phyloP scores from a whole-genome alignment of 2,797 vertebrate genomes.

The Helostoma temminkii region DNA sequence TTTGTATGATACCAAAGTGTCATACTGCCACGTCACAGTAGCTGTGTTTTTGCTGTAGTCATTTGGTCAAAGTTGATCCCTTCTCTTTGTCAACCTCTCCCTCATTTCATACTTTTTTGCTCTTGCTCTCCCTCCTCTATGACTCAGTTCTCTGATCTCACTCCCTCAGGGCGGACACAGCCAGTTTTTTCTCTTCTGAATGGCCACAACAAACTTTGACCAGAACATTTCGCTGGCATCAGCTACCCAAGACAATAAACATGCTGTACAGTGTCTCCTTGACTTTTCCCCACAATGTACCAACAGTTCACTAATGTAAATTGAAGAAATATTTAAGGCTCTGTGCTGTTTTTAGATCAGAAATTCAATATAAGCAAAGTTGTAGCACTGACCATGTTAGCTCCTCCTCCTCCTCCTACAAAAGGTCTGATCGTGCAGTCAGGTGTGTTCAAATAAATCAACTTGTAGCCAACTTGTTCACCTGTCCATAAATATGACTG shows the following conservation, averaged over 20 bases:
- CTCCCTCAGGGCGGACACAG: conserved; percentile 37
- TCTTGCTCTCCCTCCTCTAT: conserved; percentile 29
- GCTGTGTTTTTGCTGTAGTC: conserved; percentile 9
- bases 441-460: too few relatives aligned
- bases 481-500: too few relatives aligned
- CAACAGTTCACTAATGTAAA: conserved; percentile 7
- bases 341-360: not conserved
- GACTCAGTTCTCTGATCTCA: conserved; percentile 54
- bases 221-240: conserved; percentile 66
- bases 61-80: conserved; percentile 59
- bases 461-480: too few relatives aligned
- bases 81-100: conserved; percentile 45
- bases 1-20: not conserved
- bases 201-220: conserved; percentile 76
- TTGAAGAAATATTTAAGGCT: not conserved
- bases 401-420: too few relatives aligned
- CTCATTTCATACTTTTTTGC: conserved; percentile 25
- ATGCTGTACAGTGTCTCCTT: conserved; percentile 43
- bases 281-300: conserved; percentile 68
- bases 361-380: not conserved
- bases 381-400: too few relatives aligned
- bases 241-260: conserved; percentile 66
- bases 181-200: conserved; percentile 29
- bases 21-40: conserved; percentile 31
- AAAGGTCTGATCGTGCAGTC: too few relatives aligned